Evolutionary conservation across 1,140 invertebrate species (phyloP), one percentile per base, ranked within the genome.

Genomic region (Dolichoris vasculosae): DNA sequence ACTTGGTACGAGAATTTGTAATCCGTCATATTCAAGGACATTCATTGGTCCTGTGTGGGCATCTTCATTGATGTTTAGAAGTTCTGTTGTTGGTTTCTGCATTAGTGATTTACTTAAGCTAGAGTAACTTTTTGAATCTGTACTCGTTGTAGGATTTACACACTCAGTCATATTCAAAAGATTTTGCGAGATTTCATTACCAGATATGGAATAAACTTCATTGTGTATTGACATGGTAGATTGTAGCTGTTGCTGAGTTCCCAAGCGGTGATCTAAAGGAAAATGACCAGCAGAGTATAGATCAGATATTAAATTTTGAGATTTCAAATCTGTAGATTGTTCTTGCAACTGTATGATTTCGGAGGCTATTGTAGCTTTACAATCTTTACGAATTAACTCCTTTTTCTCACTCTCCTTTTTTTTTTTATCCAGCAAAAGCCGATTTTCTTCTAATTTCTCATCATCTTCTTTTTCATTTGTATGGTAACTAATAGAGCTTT

Each of bases 31-130:
- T 84, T 94, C 93, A 85, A 94, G 93, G 55, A 93, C 91, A 82
- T 93, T 94, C 75, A 94, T 91, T 40, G 92, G 92, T 13, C 93
- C 92, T 15, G 92, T 90, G 77, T 93, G 93, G n/a, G 93, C 93
- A 84, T 93, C 92, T 80, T 93, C 93, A 67, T 92, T 93, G 46
- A 93, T 93, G 86, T 93, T 93, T 59, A 93, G 87, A 43, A 93
- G 79, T 83, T 93, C 93, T 15, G 92, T 88, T 30, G 92, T 89
- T 75, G 92, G 91, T 81, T 93, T 92, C 59, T 92, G 90, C 75
- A 90, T 87, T 51, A 89, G 88, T 6, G 89, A 88, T 82, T 93
- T 92, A 13, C 43, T 84, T 17, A 88, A 84, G 26, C 79, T 82
- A 0, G 89, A 90, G 63, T 92, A 90, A 83, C 86, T 91, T 38